Percentiles rank a stretch among this genome's conserved stretches.
phyloP scores from a whole-genome alignment of 2,888 invertebrate genomes.

The Venustoraphidia nigricollis region DNA sequence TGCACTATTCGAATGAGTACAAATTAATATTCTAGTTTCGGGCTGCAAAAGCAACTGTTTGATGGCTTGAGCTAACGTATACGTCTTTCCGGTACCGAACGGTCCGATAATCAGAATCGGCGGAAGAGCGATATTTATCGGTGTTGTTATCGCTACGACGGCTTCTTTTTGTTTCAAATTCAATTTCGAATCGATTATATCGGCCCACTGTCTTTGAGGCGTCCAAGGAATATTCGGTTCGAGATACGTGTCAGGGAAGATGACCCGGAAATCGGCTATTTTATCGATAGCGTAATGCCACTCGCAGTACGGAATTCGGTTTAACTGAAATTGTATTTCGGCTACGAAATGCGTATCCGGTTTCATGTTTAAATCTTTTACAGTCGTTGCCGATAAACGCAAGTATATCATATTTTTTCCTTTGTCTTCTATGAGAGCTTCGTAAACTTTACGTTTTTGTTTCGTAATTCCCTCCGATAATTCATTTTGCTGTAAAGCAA shows the following conservation, averaged over 20 bases:
- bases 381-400: slow-evolving; percentile 49
- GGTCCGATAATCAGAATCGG: slow-evolving; percentile 63
- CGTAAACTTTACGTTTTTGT: slow-evolving; percentile 41
- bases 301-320: slow-evolving; percentile 65
- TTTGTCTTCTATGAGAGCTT: slow-evolving; percentile 65
- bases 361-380: slow-evolving; percentile 41
- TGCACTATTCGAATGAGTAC: slow-evolving; percentile 78
- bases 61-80: slow-evolving; percentile 59
- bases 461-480: slow-evolving; percentile 1
- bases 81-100: slow-evolving; percentile 80
- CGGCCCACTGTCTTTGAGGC: slow-evolving; percentile 51
- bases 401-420: slow-evolving; percentile 64
- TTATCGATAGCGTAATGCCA: slow-evolving; percentile 73
- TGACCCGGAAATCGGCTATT: slow-evolving; percentile 49
- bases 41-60: slow-evolving; percentile 47
- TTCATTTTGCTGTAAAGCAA: too few relatives aligned
- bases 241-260: slow-evolving; percentile 52
- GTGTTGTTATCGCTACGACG: slow-evolving; percentile 57
- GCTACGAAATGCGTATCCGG: slow-evolving; percentile 47
- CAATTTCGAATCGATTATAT: slow-evolving; percentile 41
- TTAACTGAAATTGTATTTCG: slow-evolving; percentile 68
- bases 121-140: slow-evolving; percentile 41
- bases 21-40: slow-evolving; percentile 56
- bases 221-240: slow-evolving; percentile 54
- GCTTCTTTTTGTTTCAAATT: slow-evolving; percentile 70